Conservation (phyloP, 2,888 invertebrate species). For the Tachina grossa region DNA sequence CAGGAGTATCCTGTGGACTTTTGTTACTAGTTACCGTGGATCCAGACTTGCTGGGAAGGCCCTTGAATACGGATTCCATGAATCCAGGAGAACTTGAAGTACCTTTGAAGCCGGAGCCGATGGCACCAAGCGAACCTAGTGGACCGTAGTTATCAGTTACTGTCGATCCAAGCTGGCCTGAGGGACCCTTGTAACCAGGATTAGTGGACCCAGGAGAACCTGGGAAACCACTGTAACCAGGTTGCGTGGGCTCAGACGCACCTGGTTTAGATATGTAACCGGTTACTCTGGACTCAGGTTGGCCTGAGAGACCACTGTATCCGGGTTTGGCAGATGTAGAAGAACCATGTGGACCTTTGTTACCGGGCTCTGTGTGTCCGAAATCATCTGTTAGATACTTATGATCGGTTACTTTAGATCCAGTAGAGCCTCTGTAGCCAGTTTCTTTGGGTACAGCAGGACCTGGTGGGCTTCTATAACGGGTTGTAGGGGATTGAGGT, state of each 20-base stretch:
- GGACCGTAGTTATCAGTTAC: constrained; percentile 76
- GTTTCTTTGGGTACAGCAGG: constrained; percentile 82
- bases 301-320: constrained; percentile 68
- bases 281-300: background rate
- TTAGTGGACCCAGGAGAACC: constrained; percentile 76
- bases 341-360: constrained; percentile 81
- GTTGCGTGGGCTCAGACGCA: background rate
- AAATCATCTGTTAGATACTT: constrained; percentile 74
- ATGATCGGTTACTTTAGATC: constrained; percentile 71
- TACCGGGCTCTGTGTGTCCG: constrained; percentile 76
- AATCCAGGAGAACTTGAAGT: background rate
- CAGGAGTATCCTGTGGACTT: constrained; percentile 81
- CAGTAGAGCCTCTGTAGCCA: constrained; percentile 64
- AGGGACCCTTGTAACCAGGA: constrained; percentile 75
- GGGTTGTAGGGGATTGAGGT: background rate
- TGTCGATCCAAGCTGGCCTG: background rate
- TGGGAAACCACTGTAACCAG: constrained; percentile 80
- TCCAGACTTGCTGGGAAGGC: no score
- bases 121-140: constrained; percentile 79
- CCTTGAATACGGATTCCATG: background rate
- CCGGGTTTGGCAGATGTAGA: constrained; percentile 77
- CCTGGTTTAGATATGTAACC: no score
- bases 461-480: constrained; percentile 82
- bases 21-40: background rate
- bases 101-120: constrained; percentile 75